Evolutionary conservation across 2,113 vertebrate genomes (phyloP), one percentile per base, ranked within the genome.

Genomic region (Hemiscyllium ocellatum): DNA sequence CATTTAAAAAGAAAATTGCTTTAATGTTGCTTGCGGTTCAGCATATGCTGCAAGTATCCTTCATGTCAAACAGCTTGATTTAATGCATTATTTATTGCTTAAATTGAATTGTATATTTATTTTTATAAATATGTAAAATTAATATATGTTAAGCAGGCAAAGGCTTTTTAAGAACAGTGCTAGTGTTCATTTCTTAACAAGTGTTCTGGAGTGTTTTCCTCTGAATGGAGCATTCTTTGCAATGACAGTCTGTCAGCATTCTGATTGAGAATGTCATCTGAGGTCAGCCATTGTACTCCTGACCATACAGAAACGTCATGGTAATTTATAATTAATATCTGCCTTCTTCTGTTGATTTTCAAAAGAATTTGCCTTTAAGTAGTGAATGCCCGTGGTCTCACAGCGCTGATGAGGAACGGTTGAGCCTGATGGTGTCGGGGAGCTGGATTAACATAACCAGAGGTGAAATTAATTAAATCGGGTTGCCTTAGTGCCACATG

Each of bases 41-140:
- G 29, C 56, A 68, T 65, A 19, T 68, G 89, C n/a, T 68, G 65
- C 7, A 66, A 68, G 56, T 4, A 66, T 65, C 65, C 61, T 37
- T 93, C 68, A 93, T 66, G 89, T 66, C 61, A 93, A 93, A 93
- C 61, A 37, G 1, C 52, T 61, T 33, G 0, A 93, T 66, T 19
- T 93, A 93, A 93, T 68, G 17, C 89, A 93, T 66, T 93, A 93
- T 93, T 93, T 93, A 37, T 93, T 37, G 89, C 33, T 19, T n/a
- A 68, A 93, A 93, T 93, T 93, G n/a, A 66, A 93, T 66, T 66
- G 89, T 65, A 20, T 68, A 93, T 66, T 93, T 66, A 68, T 93
- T 93, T 93, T 37, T 65, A 93, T 61, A 90, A 65, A n/a, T 65
- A 90, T 29, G 61, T 65, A 90, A 90, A 61, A 65, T 93, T 66